These are phyloP conservation scores for Grammomys dolichurus DNA, from an alignment of 2,113 vertebrate species.

Conservation along the genomic window DNA sequence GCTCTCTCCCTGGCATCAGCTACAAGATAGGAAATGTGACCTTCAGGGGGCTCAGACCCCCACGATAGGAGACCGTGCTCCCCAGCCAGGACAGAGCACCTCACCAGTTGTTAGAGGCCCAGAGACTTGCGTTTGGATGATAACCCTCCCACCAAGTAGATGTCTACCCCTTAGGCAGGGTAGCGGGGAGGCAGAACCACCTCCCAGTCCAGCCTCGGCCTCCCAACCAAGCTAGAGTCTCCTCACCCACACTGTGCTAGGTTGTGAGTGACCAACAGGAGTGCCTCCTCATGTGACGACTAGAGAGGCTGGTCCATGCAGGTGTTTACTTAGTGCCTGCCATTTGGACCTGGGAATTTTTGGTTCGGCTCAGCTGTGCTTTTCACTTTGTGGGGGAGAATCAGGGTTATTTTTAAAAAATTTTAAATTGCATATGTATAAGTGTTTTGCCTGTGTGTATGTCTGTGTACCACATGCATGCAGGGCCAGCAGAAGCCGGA, in stretches of 20 bases:
- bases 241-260: background rate
- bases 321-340: background rate
- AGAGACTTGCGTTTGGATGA: background rate
- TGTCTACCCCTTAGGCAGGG: rapidly evolving
- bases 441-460: background rate
- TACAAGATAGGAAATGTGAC: background rate
- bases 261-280: background rate
- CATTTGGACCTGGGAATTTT: background rate
- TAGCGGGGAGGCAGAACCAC: background rate
- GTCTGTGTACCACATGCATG: background rate
- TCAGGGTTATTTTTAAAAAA: background rate
- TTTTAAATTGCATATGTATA: too few relatives aligned
- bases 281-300: background rate
- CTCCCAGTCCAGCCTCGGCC: background rate
- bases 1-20: rapidly evolving
- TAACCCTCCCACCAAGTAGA: background rate
- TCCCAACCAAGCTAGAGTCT: background rate
- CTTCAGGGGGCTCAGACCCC: background rate
- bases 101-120: too few relatives aligned
- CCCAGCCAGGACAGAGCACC: background rate
- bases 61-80: background rate
- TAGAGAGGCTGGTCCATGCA: background rate
- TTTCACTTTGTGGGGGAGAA: background rate
- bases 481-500: background rate
- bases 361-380: background rate